A percentile compares a stretch with the other conserved stretches of the same genome.
These are phyloP conservation scores for Odontamblyopus lacepedii DNA, from an alignment of 2,797 vertebrate genomes.

Conservation along the genomic window DNA sequence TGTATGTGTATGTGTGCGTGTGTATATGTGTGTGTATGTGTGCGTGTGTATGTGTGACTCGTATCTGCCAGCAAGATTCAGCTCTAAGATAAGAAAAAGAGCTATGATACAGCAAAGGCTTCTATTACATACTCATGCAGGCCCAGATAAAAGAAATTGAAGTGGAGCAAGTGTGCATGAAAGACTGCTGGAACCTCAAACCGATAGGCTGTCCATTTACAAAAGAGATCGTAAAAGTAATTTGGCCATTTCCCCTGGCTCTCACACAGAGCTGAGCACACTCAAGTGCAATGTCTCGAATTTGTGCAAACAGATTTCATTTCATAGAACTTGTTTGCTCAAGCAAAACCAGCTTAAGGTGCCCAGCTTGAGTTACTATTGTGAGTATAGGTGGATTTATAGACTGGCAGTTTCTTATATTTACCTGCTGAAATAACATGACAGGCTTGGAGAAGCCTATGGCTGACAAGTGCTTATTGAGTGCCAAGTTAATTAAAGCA, in stretches of 20 bases:
- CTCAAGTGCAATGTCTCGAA: conserved; percentile 39
- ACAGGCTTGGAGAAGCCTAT: conserved; percentile 14
- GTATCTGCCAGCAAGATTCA: conserved; percentile 15
- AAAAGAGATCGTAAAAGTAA: conserved; percentile 44
- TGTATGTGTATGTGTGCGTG: too few relatives aligned
- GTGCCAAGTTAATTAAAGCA: conserved; percentile 6
- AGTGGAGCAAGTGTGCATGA: conserved; percentile 18
- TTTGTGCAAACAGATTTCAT: conserved; percentile 56
- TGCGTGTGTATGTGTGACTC: too few relatives aligned
- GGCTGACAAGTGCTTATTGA: conserved; percentile 10
- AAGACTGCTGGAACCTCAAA: conserved; percentile 18
- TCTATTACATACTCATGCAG: conserved; percentile 13
- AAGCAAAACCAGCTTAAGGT: conserved; percentile 42
- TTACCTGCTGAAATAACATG: conserved; percentile 26
- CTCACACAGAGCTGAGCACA: conserved; percentile 28
- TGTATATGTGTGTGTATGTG: neutral
- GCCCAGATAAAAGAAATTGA: conserved; percentile 43
- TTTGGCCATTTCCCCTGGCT: conserved; percentile 31
- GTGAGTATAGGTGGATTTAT: conserved; percentile 25
- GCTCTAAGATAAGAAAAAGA: conserved; percentile 31
- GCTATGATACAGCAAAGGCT: conserved; percentile 13
- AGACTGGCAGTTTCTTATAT: conserved; percentile 11
- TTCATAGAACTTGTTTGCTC: conserved; percentile 53
- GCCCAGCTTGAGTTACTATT: conserved; percentile 20
- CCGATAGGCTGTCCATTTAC: conserved; percentile 46